phyloP scores from a whole-genome alignment of 2,888 invertebrate species.

The Ganaspis brasiliensis region DNA sequence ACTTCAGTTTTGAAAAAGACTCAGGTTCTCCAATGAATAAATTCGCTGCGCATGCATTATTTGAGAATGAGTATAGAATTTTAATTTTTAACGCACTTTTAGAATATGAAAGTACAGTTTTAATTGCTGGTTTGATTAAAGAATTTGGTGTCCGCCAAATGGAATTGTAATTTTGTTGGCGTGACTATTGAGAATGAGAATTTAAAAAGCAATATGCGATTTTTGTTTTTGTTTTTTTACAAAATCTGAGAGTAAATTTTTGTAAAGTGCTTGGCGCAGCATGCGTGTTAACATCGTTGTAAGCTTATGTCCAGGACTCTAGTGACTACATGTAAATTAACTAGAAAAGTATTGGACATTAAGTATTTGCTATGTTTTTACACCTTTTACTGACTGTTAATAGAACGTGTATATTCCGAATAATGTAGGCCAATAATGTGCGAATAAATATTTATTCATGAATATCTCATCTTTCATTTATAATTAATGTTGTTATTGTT shows the following conservation, averaged over 20 bases:
- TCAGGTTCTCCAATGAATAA: slow-evolving; percentile 37
- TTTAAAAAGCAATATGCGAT: not conserved
- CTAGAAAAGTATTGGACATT: slow-evolving; percentile 64
- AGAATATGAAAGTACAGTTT: slow-evolving; percentile 6
- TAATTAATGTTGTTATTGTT: slow-evolving; percentile 7
- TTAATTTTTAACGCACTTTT: slow-evolving; percentile 21
- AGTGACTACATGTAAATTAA: slow-evolving; percentile 53
- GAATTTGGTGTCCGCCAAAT: not conserved
- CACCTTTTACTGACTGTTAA: slow-evolving; percentile 66
- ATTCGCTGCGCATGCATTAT: slow-evolving; percentile 32
- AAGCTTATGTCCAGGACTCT: slow-evolving; percentile 56
- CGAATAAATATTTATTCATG: slow-evolving; percentile 76
- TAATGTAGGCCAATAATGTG: slow-evolving; percentile 74
- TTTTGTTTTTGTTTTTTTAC: too few relatives aligned
- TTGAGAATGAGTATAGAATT: slow-evolving; percentile 1
- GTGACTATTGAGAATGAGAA: not conserved
- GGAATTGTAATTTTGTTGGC: not conserved
- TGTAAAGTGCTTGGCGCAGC: slow-evolving; percentile 4
- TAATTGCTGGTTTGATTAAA: not conserved
- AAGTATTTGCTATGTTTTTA: slow-evolving; percentile 67
- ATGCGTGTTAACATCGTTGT: slow-evolving; percentile 50
- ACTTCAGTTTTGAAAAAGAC: slow-evolving; percentile 57
- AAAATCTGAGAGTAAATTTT: not conserved
- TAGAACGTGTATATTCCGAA: slow-evolving; percentile 66
- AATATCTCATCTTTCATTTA: slow-evolving; percentile 56